Evolutionary conservation across 2,797 vertebrate genomes (phyloP).

Genomic region (Syngnathus rostellatus): DNA sequence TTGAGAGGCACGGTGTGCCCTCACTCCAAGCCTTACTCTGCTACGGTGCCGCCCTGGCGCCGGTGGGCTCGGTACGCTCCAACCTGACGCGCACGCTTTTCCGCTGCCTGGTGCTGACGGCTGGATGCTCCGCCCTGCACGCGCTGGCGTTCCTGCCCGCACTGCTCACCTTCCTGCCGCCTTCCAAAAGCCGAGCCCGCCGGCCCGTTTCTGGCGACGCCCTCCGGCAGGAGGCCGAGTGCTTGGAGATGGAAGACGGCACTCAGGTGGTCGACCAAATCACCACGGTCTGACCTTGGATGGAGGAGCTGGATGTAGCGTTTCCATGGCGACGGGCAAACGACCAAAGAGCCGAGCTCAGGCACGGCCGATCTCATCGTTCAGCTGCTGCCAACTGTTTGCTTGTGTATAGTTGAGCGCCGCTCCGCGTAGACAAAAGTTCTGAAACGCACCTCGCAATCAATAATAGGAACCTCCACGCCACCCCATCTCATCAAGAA

Average conservation of each 20-base stretch:
- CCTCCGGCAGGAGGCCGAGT: constrained; percentile 89
- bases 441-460: background rate
- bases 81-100: constrained; percentile 97
- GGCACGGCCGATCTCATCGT: constrained; percentile 25
- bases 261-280: constrained; percentile 97
- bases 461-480: background rate
- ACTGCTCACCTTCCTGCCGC: constrained; percentile 95
- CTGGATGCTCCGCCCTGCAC: constrained; percentile 96
- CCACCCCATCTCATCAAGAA: background rate
- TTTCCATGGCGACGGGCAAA: constrained; percentile 1
- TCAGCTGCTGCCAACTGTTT: constrained; percentile 41
- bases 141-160: constrained; percentile 96
- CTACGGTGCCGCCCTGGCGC: constrained; percentile 88
- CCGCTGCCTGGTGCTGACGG: constrained; percentile 96
- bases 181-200: constrained; percentile 84
- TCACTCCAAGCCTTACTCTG: constrained; percentile 95
- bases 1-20: constrained; percentile 94
- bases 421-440: constrained; percentile 11
- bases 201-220: constrained; percentile 74
- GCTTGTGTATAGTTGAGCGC: constrained; percentile 5
- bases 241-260: constrained; percentile 96
- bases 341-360: constrained; percentile 20
- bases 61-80: constrained; percentile 88
- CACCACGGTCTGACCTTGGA: constrained; percentile 82
- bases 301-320: background rate